phyloP scores from a whole-genome alignment of 2,888 invertebrate species.

The Fragum whitleyi region DNA sequence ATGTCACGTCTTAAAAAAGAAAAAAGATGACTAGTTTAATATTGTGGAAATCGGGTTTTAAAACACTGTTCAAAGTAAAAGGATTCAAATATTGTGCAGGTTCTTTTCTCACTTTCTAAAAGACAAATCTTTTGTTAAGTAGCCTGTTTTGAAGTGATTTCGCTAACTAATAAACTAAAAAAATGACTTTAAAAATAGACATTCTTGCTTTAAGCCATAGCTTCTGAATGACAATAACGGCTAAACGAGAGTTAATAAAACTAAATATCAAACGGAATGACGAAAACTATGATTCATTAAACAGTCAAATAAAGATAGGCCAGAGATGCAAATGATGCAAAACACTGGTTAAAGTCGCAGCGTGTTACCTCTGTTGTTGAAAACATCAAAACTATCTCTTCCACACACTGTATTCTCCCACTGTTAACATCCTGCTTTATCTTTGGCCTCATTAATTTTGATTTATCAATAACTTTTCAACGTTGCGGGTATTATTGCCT shows the following conservation, averaged over 20 bases:
- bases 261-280: neutral
- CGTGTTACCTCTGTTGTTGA: slow-evolving; percentile 11
- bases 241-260: neutral
- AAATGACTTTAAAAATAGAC: too few relatives aligned
- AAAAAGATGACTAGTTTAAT: too few relatives aligned
- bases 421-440: neutral
- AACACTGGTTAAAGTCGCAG: slow-evolving; percentile 1
- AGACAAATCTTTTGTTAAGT: too few relatives aligned
- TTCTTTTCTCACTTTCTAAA: too few relatives aligned
- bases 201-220: too few relatives aligned
- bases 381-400: slow-evolving; percentile 13
- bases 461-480: neutral
- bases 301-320: neutral
- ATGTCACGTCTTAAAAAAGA: too few relatives aligned
- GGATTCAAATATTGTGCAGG: too few relatives aligned
- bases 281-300: neutral
- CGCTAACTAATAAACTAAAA: too few relatives aligned
- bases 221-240: neutral
- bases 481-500: too few relatives aligned
- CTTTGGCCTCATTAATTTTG: neutral
- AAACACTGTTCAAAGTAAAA: too few relatives aligned
- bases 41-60: too few relatives aligned
- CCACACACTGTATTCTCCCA: neutral
- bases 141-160: too few relatives aligned
- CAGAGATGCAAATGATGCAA: slow-evolving; percentile 11